phyloP scores from a whole-genome alignment of 2,888 invertebrate genomes.

The Arge pagana region DNA sequence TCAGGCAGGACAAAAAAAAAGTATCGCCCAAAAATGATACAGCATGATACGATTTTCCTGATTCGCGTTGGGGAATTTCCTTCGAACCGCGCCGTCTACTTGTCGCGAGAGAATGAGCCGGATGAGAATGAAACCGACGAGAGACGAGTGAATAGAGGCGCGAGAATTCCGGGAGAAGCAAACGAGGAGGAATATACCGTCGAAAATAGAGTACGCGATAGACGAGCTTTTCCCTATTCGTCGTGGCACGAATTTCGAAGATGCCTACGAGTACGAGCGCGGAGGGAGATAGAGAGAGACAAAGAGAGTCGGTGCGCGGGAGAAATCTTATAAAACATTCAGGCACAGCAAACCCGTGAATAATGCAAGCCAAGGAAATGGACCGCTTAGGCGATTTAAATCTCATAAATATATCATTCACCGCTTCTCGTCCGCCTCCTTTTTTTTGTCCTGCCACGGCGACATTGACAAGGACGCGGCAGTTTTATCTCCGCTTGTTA shows the following conservation, averaged over 20 bases:
- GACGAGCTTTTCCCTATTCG: too few species aligned
- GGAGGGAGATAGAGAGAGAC: conserved; percentile 12
- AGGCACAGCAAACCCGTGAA: conserved; percentile 48
- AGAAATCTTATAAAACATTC: conserved; percentile 47
- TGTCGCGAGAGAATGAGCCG: neutral
- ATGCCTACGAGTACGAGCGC: too few species aligned
- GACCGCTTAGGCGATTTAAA: conserved; percentile 57
- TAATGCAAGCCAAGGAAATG: conserved; percentile 55
- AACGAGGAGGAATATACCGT: conserved; percentile 21
- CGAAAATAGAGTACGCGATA: conserved; percentile 17
- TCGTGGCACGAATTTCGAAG: neutral
- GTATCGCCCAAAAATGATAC: too few species aligned
- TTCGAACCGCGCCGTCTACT: too few species aligned
- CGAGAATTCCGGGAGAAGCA: conserved; percentile 19
- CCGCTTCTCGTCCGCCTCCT: conserved; percentile 42
- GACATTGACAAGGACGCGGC: too few species aligned
- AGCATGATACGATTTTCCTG: too few species aligned
- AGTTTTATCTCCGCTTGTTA: too few species aligned
- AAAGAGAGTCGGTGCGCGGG: conserved; percentile 22
- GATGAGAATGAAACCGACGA: conserved; percentile 12
- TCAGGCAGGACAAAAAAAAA: too few species aligned
- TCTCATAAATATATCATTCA: conserved; percentile 52
- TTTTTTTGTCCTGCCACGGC: too few species aligned
- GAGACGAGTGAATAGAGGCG: conserved; percentile 24
- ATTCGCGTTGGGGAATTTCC: too few species aligned